phyloP scores from a whole-genome alignment of 2,888 invertebrate genomes.

The Zygaena filipendulae region DNA sequence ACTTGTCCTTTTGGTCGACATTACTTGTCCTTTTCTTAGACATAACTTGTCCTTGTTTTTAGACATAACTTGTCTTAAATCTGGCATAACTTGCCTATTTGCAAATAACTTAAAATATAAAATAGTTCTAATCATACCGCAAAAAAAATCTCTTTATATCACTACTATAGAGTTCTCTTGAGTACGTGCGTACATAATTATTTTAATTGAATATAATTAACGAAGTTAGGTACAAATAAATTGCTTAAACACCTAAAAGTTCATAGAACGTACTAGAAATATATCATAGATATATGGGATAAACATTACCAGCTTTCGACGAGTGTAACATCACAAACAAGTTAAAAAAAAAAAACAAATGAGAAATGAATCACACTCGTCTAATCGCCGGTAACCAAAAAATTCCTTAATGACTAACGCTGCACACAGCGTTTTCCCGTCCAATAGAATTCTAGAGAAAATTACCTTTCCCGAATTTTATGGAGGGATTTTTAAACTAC shows the following conservation, averaged over 20 bases:
- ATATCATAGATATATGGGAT: conserved; percentile 99
- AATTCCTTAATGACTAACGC: conserved; percentile 41
- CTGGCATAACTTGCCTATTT: too few species aligned
- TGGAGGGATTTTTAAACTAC: conserved; percentile 45
- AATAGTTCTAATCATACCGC: conserved; percentile 18
- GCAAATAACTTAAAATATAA: conserved; percentile 4
- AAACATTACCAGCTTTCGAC: conserved; percentile 78
- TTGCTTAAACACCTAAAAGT: conserved; percentile 72
- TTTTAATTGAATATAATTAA: too few species aligned
- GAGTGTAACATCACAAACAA: conserved; percentile 24
- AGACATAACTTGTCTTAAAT: too few species aligned
- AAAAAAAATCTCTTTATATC: conserved; percentile 18
- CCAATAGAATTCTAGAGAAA: conserved; percentile 60
- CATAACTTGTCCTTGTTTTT: too few species aligned
- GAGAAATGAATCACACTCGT: conserved; percentile 22
- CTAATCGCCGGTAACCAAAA: conserved; percentile 59
- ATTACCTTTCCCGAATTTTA: conserved; percentile 67
- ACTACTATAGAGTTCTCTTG: conserved; percentile 21
- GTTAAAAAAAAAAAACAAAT: conserved; percentile 21
- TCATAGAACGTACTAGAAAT: conserved; percentile 97
- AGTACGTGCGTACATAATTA: too few species aligned
- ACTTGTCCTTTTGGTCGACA: too few species aligned
- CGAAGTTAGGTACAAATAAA: too few species aligned
- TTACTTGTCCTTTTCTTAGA: too few species aligned
- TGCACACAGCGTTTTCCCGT: conserved; percentile 47